Base-by-base conservation (phyloP, 2,888 invertebrate genomes). In the Clostera curtula region DNA sequence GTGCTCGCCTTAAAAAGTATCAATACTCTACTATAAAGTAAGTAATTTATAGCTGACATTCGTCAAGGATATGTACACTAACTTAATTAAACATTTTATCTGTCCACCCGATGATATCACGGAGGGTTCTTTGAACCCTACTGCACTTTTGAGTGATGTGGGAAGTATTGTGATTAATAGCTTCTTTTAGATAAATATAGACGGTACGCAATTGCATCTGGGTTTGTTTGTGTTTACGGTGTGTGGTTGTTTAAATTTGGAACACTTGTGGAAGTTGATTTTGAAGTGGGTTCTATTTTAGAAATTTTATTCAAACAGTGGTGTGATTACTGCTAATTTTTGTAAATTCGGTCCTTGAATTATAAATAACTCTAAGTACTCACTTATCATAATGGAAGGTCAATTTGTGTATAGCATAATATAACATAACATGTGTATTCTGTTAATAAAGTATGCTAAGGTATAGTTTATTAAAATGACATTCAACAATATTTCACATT, bases 181-280 rank as follows among this genome's bases (percentile, higher is more conserved):
- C 61, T 62, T 69, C 61, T 61, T 36, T 49, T 59, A 56, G 63
- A 66, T 82, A 82, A 82, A 77, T 77, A 60, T 80, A 82, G 79
- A 47, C 42, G 31, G 50, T 64, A 62, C 58, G 60, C 56, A 53
- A 55, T 62, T 55, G 48, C 43, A 52, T 49, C 43, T 52, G 53
- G 40, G 49, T 59, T 55, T 69, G 61, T 67, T 70, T 69, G 62
- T 65, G 56, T 64, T n/a, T n/a, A n/a, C n/a, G 51, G 46, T 51
- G 50, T 40, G 38, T 51, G 45, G 48, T 54, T 34, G 47, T 42
- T 36, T 36, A 42, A 42, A 42, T 36, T 43, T 41, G 39, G 33
- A 45, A 39, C 34, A 36, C 29, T 31, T 30, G 29, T 25, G 32
- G 30, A 16, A 24, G 12, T 36, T 34, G 31, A 28, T 18, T 36